Percentiles rank a stretch among this genome's conserved stretches.
Evolutionary conservation across 2,797 vertebrate genomes (phyloP).

Genomic region (Sebastolobus altivelis): DNA sequence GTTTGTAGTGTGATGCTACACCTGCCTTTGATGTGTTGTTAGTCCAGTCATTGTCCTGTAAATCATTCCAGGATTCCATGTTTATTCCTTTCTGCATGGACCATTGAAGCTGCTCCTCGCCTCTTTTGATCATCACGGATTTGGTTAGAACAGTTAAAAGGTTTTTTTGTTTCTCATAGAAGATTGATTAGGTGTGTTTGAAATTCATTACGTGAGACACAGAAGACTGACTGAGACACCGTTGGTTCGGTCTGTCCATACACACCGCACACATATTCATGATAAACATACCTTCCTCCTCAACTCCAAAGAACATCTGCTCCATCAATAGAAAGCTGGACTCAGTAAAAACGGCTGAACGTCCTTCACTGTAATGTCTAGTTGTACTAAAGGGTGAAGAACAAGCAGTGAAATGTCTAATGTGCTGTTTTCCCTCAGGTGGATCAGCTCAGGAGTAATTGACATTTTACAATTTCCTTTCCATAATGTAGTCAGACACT

Average conservation of each 20-base stretch:
- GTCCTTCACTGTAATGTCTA: not conserved
- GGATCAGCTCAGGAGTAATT: not conserved
- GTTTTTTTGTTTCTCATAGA: slow-evolving; percentile 39
- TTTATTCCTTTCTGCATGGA: slow-evolving; percentile 50
- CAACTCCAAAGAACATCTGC: not conserved
- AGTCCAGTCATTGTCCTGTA: slow-evolving; percentile 69
- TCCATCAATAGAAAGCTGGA: not conserved
- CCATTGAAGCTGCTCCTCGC: slow-evolving; percentile 49
- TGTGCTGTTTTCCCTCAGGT: not conserved
- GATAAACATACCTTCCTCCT: not conserved
- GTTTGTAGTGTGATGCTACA: slow-evolving; percentile 44
- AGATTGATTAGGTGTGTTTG: slow-evolving; percentile 55
- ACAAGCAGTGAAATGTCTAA: not conserved
- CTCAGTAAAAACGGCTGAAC: not conserved
- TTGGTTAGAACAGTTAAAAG: slow-evolving; percentile 63
- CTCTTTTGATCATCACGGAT: slow-evolving; percentile 71
- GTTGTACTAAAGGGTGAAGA: not conserved
- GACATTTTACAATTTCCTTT: too few relatives aligned
- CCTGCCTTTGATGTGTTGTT: slow-evolving; percentile 77
- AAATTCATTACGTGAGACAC: slow-evolving; percentile 46
- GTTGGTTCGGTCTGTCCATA: not conserved
- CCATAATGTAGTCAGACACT: too few relatives aligned
- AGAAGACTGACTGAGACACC: slow-evolving; percentile 8
- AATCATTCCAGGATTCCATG: slow-evolving; percentile 67
- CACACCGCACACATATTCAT: not conserved